A percentile compares a stretch with the other conserved stretches of the same genome.
Evolutionary conservation across 2,113 vertebrate species (phyloP).

Genomic region (Poecile atricapillus): DNA sequence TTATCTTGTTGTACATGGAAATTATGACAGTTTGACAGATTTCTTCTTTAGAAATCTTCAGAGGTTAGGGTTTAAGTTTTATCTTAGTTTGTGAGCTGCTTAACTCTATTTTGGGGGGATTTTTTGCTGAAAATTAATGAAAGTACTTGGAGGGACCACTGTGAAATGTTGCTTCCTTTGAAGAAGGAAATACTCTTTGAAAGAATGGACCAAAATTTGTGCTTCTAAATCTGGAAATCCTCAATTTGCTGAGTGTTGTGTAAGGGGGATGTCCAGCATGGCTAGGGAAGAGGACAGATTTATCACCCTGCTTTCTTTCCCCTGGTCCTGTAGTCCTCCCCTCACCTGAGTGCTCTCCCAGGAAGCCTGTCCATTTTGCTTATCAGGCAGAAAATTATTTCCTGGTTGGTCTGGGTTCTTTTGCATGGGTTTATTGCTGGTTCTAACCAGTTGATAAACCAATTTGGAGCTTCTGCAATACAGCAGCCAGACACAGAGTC

Average conservation of each 20-base stretch:
- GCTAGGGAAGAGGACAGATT: neutral
- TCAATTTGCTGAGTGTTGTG: rapidly evolving
- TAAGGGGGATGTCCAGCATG: neutral
- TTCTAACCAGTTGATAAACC: neutral
- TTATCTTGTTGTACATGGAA: neutral
- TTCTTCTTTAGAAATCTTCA: neutral
- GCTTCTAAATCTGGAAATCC: neutral
- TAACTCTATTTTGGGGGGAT: neutral
- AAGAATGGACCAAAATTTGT: neutral
- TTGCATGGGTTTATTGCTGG: neutral
- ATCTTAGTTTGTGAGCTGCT: neutral
- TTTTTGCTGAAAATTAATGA: neutral
- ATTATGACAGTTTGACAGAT: neutral
- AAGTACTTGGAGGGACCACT: neutral
- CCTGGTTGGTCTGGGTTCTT: neutral
- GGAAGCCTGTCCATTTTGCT: neutral
- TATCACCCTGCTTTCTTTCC: neutral
- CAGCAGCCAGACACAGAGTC: neutral
- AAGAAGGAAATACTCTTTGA: neutral
- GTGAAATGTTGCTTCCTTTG: neutral
- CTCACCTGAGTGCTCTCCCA: neutral
- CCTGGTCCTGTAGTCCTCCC: neutral
- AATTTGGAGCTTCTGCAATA: neutral
- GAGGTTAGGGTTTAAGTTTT: neutral
- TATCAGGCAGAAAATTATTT: neutral